phyloP scores from a whole-genome alignment of 2,113 vertebrate genomes.

The Butorides virescens region DNA sequence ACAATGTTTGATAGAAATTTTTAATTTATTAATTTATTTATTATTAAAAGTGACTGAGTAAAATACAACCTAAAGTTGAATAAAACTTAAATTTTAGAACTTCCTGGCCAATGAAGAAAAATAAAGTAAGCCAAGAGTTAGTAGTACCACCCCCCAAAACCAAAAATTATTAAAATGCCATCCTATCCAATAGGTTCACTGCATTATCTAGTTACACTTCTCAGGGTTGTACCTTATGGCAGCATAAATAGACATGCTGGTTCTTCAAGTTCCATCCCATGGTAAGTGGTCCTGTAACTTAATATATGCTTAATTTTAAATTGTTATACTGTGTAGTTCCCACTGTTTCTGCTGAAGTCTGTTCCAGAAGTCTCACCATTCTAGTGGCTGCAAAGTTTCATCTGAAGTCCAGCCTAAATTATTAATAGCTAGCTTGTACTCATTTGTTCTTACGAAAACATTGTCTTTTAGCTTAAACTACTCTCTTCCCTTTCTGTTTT shows the following conservation, averaged over 20 bases:
- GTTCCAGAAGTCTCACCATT: background rate
- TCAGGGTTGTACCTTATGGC: rapidly evolving
- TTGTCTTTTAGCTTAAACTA: too few species aligned
- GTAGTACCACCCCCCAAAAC: rapidly evolving
- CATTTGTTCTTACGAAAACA: too few species aligned
- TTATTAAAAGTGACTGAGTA: background rate
- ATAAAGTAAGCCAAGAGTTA: background rate
- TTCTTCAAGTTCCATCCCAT: background rate
- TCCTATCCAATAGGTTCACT: background rate
- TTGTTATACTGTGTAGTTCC: background rate
- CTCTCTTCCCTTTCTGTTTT: too few species aligned
- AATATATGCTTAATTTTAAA: background rate
- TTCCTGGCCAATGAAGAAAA: background rate
- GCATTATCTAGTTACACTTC: background rate
- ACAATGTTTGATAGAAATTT: background rate
- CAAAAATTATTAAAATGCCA: background rate
- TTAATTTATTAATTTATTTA: background rate
- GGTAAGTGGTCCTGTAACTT: background rate
- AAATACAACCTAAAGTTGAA: background rate
- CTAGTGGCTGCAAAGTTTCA: background rate
- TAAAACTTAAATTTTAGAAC: background rate
- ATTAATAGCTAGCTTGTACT: background rate
- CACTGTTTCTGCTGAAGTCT: background rate
- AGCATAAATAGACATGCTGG: background rate
- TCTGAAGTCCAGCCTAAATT: background rate